phyloP scores from a whole-genome alignment of 2,888 invertebrate genomes.

The Anorthoa munda region DNA sequence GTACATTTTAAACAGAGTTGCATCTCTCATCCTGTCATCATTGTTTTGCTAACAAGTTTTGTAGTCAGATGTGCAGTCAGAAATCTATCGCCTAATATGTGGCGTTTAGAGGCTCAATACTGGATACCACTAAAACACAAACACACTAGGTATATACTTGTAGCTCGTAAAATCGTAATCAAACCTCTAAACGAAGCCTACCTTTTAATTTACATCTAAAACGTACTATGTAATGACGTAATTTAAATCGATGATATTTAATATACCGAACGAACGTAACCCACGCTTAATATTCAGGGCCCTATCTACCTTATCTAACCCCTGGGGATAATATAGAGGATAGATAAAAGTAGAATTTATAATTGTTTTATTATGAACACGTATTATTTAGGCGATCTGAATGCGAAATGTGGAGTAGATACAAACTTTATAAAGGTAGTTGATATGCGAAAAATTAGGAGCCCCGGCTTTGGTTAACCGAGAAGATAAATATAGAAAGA shows the following conservation, averaged over 20 bases:
- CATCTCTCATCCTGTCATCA: too few species aligned
- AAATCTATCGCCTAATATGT: too few species aligned
- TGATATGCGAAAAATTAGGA: not conserved
- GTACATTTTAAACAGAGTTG: too few species aligned
- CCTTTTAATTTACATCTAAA: not conserved
- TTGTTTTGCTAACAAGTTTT: too few species aligned
- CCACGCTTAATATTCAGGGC: slow-evolving; percentile 52
- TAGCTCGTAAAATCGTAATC: not conserved
- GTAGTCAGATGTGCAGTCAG: too few species aligned
- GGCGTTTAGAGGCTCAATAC: too few species aligned
- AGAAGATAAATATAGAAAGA: not conserved
- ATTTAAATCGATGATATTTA: slow-evolving; percentile 48
- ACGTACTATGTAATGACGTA: slow-evolving; percentile 13
- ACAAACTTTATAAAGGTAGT: not conserved
- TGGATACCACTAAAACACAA: too few species aligned
- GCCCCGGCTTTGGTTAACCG: not conserved
- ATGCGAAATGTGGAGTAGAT: slow-evolving; percentile 25
- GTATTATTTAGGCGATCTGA: slow-evolving; percentile 43
- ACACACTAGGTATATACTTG: not conserved
- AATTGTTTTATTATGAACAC: slow-evolving; percentile 56
- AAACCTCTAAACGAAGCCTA: not conserved
- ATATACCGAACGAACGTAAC: slow-evolving; percentile 24
- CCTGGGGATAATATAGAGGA: slow-evolving; percentile 35
- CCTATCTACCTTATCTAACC: slow-evolving; percentile 22
- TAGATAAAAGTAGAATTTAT: slow-evolving; percentile 58